phyloP scores from a whole-genome alignment of 2,888 invertebrate species.

The Synergus gifuensis region DNA sequence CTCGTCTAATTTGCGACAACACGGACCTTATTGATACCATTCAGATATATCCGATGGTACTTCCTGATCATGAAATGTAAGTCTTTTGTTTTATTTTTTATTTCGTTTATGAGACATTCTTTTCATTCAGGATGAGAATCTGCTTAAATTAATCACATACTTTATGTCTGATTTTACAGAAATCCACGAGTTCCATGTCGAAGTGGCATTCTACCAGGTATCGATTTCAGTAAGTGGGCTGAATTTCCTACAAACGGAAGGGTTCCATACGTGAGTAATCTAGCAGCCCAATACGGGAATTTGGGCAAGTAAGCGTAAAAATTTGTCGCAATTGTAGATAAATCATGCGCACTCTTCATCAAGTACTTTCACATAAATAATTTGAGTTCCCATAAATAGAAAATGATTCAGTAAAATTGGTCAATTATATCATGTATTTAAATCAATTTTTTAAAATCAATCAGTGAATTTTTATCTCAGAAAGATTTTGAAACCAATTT shows the following conservation, averaged over 20 bases:
- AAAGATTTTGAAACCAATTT: no score
- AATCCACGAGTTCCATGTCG: conserved; percentile 96
- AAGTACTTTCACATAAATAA: background rate
- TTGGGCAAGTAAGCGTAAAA: conserved; percentile 70
- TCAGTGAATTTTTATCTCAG: background rate
- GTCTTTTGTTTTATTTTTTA: conserved; percentile 70
- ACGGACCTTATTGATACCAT: conserved; percentile 94
- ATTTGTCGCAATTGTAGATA: conserved; percentile 17
- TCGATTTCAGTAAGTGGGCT: conserved; percentile 95
- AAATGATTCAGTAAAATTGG: background rate
- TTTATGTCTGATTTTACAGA: conserved; percentile 77
- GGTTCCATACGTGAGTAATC: conserved; percentile 85
- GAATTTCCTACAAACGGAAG: conserved; percentile 81
- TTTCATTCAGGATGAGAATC: no score
- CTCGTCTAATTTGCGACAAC: conserved; percentile 93
- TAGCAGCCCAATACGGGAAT: conserved; percentile 79
- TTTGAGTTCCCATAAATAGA: background rate
- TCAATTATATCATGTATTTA: background rate
- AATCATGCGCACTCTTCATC: conserved; percentile 23
- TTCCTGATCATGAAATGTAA: conserved; percentile 96
- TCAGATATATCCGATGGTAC: conserved; percentile 94
- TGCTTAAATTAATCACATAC: no score
- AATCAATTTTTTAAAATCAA: background rate
- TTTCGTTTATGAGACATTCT: no score
- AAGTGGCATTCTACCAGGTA: conserved; percentile 91